phyloP scores from a whole-genome alignment of 1,140 invertebrate species.

The Aphelinus atriplicis region DNA sequence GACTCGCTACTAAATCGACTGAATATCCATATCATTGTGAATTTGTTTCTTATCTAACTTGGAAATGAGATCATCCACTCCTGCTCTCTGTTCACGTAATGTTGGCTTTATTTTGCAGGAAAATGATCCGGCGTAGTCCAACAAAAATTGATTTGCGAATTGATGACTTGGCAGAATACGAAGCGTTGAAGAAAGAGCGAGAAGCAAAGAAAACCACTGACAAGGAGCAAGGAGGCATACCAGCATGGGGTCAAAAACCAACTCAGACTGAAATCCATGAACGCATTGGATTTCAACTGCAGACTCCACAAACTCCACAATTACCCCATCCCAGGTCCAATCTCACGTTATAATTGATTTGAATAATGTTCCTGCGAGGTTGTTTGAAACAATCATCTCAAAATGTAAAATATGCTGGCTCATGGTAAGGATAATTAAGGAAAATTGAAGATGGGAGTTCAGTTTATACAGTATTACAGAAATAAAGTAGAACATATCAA shows the following conservation, averaged over 20 bases:
- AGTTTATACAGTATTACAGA: too few relatives aligned
- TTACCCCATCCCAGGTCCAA: slow-evolving; percentile 52
- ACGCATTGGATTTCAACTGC: slow-evolving; percentile 73
- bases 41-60: too few relatives aligned
- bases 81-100: too few relatives aligned
- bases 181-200: slow-evolving; percentile 68
- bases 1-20: too few relatives aligned
- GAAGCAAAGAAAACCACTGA: slow-evolving; percentile 67
- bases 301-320: slow-evolving; percentile 47
- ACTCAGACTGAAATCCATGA: slow-evolving; percentile 72
- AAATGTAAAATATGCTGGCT: too few relatives aligned
- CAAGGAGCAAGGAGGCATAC: slow-evolving; percentile 56
- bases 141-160: slow-evolving; percentile 81
- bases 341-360: slow-evolving; percentile 42
- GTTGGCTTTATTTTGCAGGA: slow-evolving; percentile 41
- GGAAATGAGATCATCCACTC: too few relatives aligned
- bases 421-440: too few relatives aligned
- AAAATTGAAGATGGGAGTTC: too few relatives aligned
- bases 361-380: not conserved
- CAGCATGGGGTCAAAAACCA: slow-evolving; percentile 65
- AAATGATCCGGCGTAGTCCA: slow-evolving; percentile 80
- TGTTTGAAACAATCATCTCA: too few relatives aligned
- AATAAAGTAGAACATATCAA: slow-evolving; percentile 6
- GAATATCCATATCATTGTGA: too few relatives aligned
- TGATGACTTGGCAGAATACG: slow-evolving; percentile 80